Conservation (phyloP, 2,113 vertebrate genomes). For the Alosa alosa region DNA sequence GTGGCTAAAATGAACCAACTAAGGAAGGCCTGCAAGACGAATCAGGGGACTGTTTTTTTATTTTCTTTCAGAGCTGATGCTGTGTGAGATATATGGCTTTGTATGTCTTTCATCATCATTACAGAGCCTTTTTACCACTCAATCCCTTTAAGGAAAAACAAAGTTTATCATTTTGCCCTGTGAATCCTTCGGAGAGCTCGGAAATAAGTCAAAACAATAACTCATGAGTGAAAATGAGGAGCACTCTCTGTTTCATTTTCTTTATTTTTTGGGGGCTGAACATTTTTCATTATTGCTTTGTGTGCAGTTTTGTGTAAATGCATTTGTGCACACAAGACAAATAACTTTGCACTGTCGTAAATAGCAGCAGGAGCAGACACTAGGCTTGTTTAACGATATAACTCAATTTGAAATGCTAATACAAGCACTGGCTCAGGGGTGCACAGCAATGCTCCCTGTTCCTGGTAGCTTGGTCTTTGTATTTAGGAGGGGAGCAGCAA, state of each 20-base stretch:
- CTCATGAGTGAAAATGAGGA: not conserved
- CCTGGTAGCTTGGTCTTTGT: conserved; percentile 57
- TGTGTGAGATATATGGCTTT: not conserved
- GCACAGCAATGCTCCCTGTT: conserved; percentile 45
- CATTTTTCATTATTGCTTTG: conserved; percentile 12
- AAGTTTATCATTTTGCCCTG: not conserved
- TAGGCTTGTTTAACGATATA: conserved; percentile 68
- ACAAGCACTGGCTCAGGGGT: conserved; percentile 57
- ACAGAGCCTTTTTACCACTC: not conserved
- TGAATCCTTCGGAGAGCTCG: not conserved
- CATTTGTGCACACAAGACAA: conserved; percentile 48
- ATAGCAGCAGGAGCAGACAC: conserved; percentile 48
- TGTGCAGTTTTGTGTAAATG: conserved; percentile 11
- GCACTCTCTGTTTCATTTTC: not conserved
- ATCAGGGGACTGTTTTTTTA: not conserved
- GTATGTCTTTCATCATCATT: not conserved
- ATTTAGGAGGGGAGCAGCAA: conserved; percentile 49
- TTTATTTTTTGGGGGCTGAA: not conserved
- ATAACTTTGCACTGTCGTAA: conserved; percentile 52
- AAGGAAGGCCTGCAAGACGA: not conserved
- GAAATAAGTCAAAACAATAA: not conserved
- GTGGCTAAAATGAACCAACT: conserved; percentile 23
- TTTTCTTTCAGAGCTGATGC: not conserved
- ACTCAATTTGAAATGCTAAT: conserved; percentile 75
- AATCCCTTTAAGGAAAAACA: not conserved